Evolutionary conservation across 2,113 vertebrate species (phyloP), one percentile per base, ranked within the genome.

Genomic region (Cygnus buccinator): DNA sequence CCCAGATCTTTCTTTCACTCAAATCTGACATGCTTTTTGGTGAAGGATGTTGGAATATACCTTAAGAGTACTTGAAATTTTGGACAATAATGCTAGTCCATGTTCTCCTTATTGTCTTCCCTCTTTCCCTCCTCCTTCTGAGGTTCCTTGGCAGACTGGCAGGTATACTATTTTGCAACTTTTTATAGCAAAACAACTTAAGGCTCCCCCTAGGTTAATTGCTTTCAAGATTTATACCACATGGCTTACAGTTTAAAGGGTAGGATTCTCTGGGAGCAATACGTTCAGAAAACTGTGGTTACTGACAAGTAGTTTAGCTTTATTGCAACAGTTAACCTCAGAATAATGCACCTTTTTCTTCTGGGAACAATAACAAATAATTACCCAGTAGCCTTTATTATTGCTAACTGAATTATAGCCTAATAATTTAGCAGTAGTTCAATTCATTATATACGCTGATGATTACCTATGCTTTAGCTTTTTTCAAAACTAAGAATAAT

Each of bases 291-390:
- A 58, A 73, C 58, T 85, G 33, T 72, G 35, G 37, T 90, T 93
- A 86, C 48, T 90, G 62, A 59, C 41, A 26, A 58, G 41, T 39
- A 58, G 23, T 43, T 43, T 58, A 43, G 54, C 41, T 93, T 92
- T 93, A 85, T 95, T 90, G 85, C 48, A 70, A 58, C 67, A 79
- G 74, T 81, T 96, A 87, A 85, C 43, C 25, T 82, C 41, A 85
- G 48, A 94, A 68, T 85, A 94, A 79, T 43, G 18, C 22, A 72
- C 33, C 7, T 67, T 82, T 87, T 93, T 96, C 92, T 96, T 17
- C 73, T 94, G 90, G 81, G 77, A 91, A 89, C 74, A 87, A n/a
- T 87, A 94, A 84, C 28, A 81, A 74, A 16, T 84, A 94, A 90
- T 89, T 91, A 78, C 52, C 52, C 66, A 16, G 61, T 91, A 91